Base-by-base conservation (phyloP, 2,113 vertebrate genomes). In the Rhinichthys klamathensis region DNA sequence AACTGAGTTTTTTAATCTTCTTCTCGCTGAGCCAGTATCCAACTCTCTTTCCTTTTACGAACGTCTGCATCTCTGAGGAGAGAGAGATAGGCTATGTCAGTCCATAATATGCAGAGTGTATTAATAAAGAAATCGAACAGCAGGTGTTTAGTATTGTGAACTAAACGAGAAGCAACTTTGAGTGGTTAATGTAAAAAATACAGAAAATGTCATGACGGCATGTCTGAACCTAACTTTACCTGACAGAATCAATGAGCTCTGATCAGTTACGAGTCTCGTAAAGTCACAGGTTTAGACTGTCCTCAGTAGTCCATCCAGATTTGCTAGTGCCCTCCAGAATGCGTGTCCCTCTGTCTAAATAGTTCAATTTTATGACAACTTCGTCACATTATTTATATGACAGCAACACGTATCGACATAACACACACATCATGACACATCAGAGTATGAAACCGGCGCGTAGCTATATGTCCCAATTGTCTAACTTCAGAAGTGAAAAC, bases 1-100 rank as follows among this genome's bases (percentile, higher is more conserved):
- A 97, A 92, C 96, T 96, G 84, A 97, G 94, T 90, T 96, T 97
- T 91, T 95, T 96, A 82, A 95, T 95, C 88, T 97, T 97, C 93
- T 97, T 97, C 87, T 97, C 96, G 86, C 95, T 97, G 92, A 97
- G 93, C 96, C 96, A 97, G 92, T 96, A 97, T 74, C 96, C 96
- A 60, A 97, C 96, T 84, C 96, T 85, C 90, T 95, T 97, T 87
- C 95, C 96, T 89, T 95, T 96, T 80, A 96, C 89, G 86, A 96
- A 96, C 83, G 96, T 96, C 94, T 96, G 95, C 96, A 97, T 97
- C 92, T 92, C 95, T 85, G 49, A 2, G 32, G 21, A 21, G 6
- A 35, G 21, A 15, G 2, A 44, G 13, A 58, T 30, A 51, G 5
- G 2, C 30, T 51, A 32, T 58, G 25, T 74, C 8, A 73, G 49